Conservation (phyloP, 2,888 invertebrate species). For the Tachina fera region DNA sequence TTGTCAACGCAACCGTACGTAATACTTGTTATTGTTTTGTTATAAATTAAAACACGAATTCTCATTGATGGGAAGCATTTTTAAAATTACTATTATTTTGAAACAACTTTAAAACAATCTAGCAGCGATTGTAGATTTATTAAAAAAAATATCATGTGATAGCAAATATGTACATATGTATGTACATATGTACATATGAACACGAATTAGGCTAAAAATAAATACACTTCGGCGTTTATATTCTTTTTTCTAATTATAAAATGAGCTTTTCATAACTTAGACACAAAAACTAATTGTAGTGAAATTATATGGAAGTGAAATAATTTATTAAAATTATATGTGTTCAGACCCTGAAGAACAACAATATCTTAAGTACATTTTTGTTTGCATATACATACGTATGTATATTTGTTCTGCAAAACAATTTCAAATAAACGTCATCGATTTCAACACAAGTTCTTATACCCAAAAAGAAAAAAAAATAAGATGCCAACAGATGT, state of each 20-base stretch:
- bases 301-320: conserved; percentile 25
- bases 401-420: neutral
- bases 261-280: conserved; percentile 16
- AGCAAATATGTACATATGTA: neutral
- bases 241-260: neutral
- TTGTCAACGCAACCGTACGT: neutral
- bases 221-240: neutral
- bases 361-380: neutral
- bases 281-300: conserved; percentile 23
- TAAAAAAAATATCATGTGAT: no score
- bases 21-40: neutral
- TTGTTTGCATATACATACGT: no score
- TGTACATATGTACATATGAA: neutral
- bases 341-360: no score
- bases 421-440: conserved; percentile 55
- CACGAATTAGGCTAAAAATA: neutral
- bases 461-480: conserved; percentile 7
- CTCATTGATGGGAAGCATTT: neutral
- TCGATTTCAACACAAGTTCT: conserved; percentile 60
- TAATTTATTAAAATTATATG: neutral
- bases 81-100: neutral
- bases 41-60: neutral
- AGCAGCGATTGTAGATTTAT: no score
- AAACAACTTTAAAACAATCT: neutral
- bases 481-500: conserved; percentile 56